These are phyloP conservation scores for Scomber scombrus DNA, from an alignment of 2,113 vertebrate species.

Conservation along the genomic window DNA sequence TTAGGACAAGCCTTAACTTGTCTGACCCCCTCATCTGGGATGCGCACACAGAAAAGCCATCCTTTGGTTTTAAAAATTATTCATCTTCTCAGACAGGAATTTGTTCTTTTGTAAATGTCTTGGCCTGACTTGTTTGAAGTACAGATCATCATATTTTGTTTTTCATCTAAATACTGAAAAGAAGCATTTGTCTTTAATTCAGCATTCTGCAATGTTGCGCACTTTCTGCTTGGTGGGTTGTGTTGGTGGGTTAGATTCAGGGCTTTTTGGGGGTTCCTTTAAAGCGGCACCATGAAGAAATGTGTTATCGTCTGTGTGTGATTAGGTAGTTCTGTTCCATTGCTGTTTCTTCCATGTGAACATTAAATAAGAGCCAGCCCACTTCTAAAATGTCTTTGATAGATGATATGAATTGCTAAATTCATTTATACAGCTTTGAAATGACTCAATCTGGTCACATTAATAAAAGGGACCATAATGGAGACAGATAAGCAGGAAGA, in stretches of 20 bases:
- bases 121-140: conserved; percentile 44
- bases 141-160: conserved; percentile 44
- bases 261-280: conserved; percentile 55
- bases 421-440: conserved; percentile 63
- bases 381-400: conserved; percentile 80
- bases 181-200: conserved; percentile 69
- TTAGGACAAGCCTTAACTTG: conserved; percentile 83
- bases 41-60: conserved; percentile 64
- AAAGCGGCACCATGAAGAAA: conserved; percentile 54
- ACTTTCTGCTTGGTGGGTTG: conserved; percentile 29
- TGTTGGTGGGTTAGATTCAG: conserved; percentile 34
- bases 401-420: conserved; percentile 75
- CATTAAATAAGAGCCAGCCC: conserved; percentile 74
- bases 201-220: conserved; percentile 13
- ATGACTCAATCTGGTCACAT: conserved; percentile 57
- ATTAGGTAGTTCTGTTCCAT: conserved; percentile 72
- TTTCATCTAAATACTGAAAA: conserved; percentile 49
- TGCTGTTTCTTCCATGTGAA: conserved; percentile 73
- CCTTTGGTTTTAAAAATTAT: conserved; percentile 34
- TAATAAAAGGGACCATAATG: conserved; percentile 61
- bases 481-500: conserved; percentile 36
- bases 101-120: conserved; percentile 26
- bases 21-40: conserved; percentile 72
- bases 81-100: conserved; percentile 51
- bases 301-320: conserved; percentile 77